Percentiles rank a stretch among this genome's conserved stretches.
Conservation (phyloP, 1,140 invertebrate species). For the Pseudachorutes palmiensis region DNA sequence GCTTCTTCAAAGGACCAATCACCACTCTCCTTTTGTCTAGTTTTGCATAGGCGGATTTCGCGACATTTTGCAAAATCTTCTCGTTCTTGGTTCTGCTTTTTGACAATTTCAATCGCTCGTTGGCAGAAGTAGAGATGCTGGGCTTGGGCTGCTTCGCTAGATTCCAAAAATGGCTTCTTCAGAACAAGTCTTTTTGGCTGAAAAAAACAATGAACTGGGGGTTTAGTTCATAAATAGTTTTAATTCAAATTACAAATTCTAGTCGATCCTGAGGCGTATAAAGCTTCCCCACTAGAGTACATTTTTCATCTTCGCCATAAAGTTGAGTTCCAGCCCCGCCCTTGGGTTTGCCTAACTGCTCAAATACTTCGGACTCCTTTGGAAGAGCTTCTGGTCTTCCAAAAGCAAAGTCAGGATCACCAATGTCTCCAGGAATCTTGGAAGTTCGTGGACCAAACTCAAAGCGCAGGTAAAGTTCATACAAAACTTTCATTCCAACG, state of each 20-base stretch:
- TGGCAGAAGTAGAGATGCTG: slow-evolving; percentile 5
- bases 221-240: neutral
- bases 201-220: neutral
- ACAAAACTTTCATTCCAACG: neutral
- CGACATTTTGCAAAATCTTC: neutral
- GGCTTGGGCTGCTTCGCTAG: slow-evolving; percentile 7
- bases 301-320: too few relatives aligned
- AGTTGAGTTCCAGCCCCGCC: too few relatives aligned
- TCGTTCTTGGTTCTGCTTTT: neutral
- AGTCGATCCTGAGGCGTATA: too few relatives aligned
- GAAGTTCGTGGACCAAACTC: neutral
- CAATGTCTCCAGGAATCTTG: neutral
- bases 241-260: neutral
- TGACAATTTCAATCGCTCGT: neutral
- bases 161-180: neutral
- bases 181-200: neutral
- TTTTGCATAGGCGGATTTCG: neutral
- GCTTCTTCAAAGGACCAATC: too few relatives aligned
- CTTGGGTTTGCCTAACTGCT: too few relatives aligned
- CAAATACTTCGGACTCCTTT: neutral
- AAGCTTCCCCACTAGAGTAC: too few relatives aligned
- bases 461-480: slow-evolving; percentile 6
- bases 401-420: too few relatives aligned
- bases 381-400: neutral
- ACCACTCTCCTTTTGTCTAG: too few relatives aligned